Conservation (phyloP, 1,140 invertebrate species). For the Andricus grossulariae region DNA sequence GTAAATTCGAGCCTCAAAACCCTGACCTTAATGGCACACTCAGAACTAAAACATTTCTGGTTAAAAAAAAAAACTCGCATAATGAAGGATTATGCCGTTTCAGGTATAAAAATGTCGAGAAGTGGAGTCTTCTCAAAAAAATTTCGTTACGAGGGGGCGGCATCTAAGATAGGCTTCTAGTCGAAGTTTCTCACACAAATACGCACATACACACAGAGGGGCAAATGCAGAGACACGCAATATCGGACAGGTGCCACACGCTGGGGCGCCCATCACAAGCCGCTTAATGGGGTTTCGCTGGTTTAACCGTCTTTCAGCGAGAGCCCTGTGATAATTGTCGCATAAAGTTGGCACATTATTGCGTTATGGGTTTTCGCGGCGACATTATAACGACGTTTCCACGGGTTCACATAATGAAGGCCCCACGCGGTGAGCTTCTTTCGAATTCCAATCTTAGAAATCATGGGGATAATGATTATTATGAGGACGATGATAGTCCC, state of each 20-base stretch:
- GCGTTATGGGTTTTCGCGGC: constrained; percentile 63
- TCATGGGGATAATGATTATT: not conserved
- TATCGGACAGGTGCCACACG: constrained; percentile 68
- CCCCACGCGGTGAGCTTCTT: constrained; percentile 61
- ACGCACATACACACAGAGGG: no score
- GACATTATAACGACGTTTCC: constrained; percentile 63
- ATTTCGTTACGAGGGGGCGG: not conserved
- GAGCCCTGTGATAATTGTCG: constrained; percentile 70
- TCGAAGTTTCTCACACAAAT: not conserved
- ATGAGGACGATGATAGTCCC: not conserved
- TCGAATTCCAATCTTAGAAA: constrained; percentile 31
- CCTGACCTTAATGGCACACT: constrained; percentile 28
- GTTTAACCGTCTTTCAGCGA: constrained; percentile 62
- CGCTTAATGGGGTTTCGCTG: constrained; percentile 63
- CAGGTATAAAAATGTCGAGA: constrained; percentile 16
- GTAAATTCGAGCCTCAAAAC: constrained; percentile 4
- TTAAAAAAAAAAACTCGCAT: constrained; percentile 34
- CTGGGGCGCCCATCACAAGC: constrained; percentile 63
- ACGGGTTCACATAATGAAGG: constrained; percentile 54
- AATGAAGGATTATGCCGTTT: constrained; percentile 39
- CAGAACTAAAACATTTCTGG: constrained; percentile 34
- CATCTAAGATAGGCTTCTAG: not conserved
- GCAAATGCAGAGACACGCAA: constrained; percentile 33
- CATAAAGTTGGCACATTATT: constrained; percentile 73
- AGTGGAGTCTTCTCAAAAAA: constrained; percentile 10